phyloP scores from a whole-genome alignment of 2,888 invertebrate species.

The Abscondita cerata region DNA sequence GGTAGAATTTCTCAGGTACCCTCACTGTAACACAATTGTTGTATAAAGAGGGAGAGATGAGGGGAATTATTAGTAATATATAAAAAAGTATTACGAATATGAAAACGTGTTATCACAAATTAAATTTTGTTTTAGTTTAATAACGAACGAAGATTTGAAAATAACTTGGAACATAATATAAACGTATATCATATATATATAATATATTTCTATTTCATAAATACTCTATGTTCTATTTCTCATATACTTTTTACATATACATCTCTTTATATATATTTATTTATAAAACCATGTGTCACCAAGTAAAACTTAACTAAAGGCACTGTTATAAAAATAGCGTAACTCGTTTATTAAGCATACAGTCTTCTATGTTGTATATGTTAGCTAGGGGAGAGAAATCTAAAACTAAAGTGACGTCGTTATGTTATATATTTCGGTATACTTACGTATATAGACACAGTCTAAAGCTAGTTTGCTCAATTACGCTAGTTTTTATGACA shows the following conservation, averaged over 20 bases:
- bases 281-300: conserved; percentile 61
- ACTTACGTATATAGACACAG: conserved; percentile 51
- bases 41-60: conserved; percentile 1
- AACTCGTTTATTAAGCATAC: conserved; percentile 50
- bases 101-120: conserved; percentile 23
- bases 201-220: conserved; percentile 57
- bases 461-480: conserved; percentile 45
- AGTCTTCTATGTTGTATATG: conserved; percentile 57
- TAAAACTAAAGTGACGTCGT: conserved; percentile 51
- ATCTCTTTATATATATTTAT: conserved; percentile 58
- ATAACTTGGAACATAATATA: conserved; percentile 42
- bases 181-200: conserved; percentile 13
- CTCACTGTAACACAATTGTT: conserved; percentile 10
- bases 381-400: conserved; percentile 42
- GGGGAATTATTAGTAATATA: conserved; percentile 8
- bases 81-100: conserved; percentile 9
- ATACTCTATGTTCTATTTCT: conserved; percentile 56
- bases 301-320: conserved; percentile 56
- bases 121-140: conserved; percentile 33
- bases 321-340: conserved; percentile 51
- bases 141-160: neutral
- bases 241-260: conserved; percentile 61
- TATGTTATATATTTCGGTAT: conserved; percentile 45
- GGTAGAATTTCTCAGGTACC: conserved; percentile 8
- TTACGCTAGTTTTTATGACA: conserved; percentile 41